Evolutionary conservation across 2,888 invertebrate genomes (phyloP), one percentile per base, ranked within the genome.

Genomic region (Gastrophysa polygoni): DNA sequence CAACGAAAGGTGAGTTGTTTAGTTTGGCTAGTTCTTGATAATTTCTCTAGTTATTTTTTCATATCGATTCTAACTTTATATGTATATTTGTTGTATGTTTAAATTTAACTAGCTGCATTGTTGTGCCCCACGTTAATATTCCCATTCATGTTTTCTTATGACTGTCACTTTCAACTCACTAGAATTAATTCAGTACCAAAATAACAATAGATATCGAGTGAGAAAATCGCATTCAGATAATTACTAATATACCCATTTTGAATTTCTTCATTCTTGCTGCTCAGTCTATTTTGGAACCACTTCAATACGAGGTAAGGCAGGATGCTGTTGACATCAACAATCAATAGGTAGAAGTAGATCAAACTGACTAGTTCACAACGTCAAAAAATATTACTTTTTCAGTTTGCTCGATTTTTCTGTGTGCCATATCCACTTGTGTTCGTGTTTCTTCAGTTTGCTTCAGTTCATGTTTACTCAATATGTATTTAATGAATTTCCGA

Each of bases 221-320:
- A 38, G 14, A 38, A n/a, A 38, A 38, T 38, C 14, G 38, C 54
- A 21, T 48, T 24, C 20, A 48, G 28, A 20, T 54, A 28, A 57
- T 38, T 29, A 50, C 18, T 54, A 59, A 63, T 70, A 69, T 72
- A 73, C 71, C 72, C 62, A 69, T 71, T 38, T 72, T 70, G 71
- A 70, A 68, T 73, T 78, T 76, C 75, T 75, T 79, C 75, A 75
- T 80, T 80, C 88, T 86, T 89, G 91, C 91, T 90, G 90, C 91
- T 87, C 92, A 96, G 95, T 93, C 92, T 95, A 88, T 95, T 95
- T 91, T 95, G 95, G 96, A 95, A 94, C 89, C 93, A 95, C 92
- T 95, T 96, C 93, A 95, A 95, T 85, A 92, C 94, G 89, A 95
- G 96, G 96, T 96, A 95, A 95, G 95, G 88, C 82, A 79, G 62